phyloP scores from a whole-genome alignment of 2,888 invertebrate species.

The Ryuthela nishihirai region DNA sequence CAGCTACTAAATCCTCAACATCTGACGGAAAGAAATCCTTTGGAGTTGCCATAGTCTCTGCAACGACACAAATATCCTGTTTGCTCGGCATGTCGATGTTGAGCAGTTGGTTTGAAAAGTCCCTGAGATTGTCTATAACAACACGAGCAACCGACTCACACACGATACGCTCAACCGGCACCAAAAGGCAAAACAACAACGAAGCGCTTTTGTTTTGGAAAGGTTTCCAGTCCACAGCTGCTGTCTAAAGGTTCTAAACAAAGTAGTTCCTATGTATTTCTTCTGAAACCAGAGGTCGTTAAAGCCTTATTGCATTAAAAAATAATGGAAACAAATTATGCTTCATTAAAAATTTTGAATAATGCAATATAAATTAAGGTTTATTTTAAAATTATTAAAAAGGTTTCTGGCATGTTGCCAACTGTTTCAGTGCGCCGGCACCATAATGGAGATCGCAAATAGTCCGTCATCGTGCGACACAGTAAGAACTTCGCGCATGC shows the following conservation, averaged over 20 bases:
- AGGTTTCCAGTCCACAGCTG: constrained; percentile 2
- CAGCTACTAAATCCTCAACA: constrained; percentile 63
- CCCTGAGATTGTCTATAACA: constrained; percentile 16
- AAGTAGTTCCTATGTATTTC: constrained; percentile 19
- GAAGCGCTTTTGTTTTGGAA: constrained; percentile 33
- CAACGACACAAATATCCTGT: constrained; percentile 43
- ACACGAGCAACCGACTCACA: no score
- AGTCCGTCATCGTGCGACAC: no score
- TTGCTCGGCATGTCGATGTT: constrained; percentile 45
- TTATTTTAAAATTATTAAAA: no score
- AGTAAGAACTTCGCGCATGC: constrained; percentile 24
- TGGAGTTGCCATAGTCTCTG: constrained; percentile 24
- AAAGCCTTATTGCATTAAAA: no score
- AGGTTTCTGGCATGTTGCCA: no score
- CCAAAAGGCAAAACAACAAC: constrained; percentile 17
- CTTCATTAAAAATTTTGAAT: no score
- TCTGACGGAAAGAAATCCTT: constrained; percentile 54
- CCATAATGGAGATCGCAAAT: no score
- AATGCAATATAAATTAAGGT: no score
- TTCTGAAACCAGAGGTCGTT: no score
- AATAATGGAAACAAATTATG: no score
- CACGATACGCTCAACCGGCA: constrained; percentile 5
- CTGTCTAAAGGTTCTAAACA: constrained; percentile 28
- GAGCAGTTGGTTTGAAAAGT: constrained; percentile 5
- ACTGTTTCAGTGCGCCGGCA: no score